These are phyloP conservation scores for Eubasilissa splendida DNA, from an alignment of 2,888 invertebrate species.

Conservation along the genomic window DNA sequence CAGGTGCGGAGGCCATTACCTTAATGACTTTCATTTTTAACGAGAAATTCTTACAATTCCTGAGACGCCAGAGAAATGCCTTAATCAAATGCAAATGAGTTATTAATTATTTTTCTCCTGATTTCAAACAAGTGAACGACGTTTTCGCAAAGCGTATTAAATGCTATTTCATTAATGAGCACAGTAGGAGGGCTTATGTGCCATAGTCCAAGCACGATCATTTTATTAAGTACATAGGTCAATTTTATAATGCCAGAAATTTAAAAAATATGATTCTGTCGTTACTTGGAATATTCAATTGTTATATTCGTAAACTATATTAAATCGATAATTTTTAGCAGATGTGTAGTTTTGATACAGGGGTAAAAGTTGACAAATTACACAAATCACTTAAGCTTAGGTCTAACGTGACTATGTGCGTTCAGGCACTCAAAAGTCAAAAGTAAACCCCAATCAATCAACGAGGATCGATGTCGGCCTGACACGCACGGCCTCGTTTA, in stretches of 20 bases:
- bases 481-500: slow-evolving; percentile 40
- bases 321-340: not conserved
- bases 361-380: not conserved
- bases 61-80: slow-evolving; percentile 51
- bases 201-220: not conserved
- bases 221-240: too few relatives aligned
- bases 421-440: slow-evolving; percentile 35
- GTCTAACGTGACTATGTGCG: not conserved
- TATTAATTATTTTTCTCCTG: slow-evolving; percentile 52
- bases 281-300: not conserved
- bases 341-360: not conserved
- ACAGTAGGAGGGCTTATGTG: not conserved
- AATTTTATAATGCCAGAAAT: too few relatives aligned
- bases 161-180: not conserved
- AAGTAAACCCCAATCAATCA: slow-evolving; percentile 50
- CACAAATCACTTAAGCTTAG: not conserved
- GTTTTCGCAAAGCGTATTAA: slow-evolving; percentile 31
- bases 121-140: slow-evolving; percentile 33
- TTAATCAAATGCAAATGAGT: slow-evolving; percentile 57
- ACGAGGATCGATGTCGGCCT: slow-evolving; percentile 43
- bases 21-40: slow-evolving; percentile 54
- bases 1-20: slow-evolving; percentile 50
- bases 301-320: not conserved
- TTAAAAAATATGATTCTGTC: not conserved
- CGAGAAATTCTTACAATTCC: slow-evolving; percentile 54